These are phyloP conservation scores for Halictus rubicundus DNA, from an alignment of 1,140 invertebrate genomes.

Conservation along the genomic window DNA sequence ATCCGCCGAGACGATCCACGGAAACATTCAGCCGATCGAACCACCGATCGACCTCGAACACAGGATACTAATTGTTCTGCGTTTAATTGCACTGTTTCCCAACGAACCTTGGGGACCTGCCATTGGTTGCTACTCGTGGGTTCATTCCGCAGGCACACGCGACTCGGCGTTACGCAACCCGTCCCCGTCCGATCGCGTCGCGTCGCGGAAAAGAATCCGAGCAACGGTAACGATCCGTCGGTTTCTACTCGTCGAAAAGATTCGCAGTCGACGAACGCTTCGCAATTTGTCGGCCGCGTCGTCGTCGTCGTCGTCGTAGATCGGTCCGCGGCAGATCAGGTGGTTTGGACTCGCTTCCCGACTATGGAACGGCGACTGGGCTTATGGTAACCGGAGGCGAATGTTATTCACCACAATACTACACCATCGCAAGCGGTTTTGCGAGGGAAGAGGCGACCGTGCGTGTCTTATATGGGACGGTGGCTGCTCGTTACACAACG, in stretches of 20 bases:
- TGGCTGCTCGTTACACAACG: slow-evolving; percentile 33
- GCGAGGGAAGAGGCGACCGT: slow-evolving; percentile 28
- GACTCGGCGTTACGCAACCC: not conserved
- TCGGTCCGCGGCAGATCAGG: not conserved
- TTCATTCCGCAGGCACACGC: not conserved
- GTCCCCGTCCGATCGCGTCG: too few species aligned
- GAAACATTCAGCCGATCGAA: too few species aligned
- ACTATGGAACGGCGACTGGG: not conserved
- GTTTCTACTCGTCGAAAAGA: too few species aligned
- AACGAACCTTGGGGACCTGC: too few species aligned
- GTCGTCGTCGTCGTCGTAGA: too few species aligned
- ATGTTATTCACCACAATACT: slow-evolving; percentile 16
- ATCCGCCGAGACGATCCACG: too few species aligned
- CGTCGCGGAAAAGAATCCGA: not conserved
- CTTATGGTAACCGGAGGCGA: slow-evolving; percentile 21
- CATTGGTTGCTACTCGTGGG: not conserved
- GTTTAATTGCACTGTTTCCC: not conserved
- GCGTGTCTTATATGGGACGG: slow-evolving; percentile 30
- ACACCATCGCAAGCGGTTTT: slow-evolving; percentile 34
- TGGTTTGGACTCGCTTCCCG: not conserved
- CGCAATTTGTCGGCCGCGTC: too few species aligned
- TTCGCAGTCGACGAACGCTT: too few species aligned
- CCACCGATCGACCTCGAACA: not conserved
- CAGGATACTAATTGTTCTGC: not conserved
- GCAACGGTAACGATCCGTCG: too few species aligned